A percentile compares a stretch with the other conserved stretches of the same genome.
These are phyloP conservation scores for Bombus fervidus DNA, from an alignment of 1,140 invertebrate genomes.

Conservation along the genomic window DNA sequence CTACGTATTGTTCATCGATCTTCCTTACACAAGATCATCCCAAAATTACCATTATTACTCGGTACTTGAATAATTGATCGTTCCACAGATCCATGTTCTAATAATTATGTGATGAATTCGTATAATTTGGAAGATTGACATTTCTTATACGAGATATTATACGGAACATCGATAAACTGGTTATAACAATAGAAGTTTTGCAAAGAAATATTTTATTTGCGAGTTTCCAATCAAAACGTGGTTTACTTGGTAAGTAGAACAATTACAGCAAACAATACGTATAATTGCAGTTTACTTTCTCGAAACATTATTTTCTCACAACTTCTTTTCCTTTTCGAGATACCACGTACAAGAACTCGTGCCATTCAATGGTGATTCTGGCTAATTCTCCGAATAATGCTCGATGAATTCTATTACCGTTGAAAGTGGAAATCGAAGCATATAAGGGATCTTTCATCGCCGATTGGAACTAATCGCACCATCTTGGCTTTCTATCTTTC, in stretches of 20 bases:
- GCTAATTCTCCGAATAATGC: conserved; percentile 52
- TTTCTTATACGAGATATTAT: too few species aligned
- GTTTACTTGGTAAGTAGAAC: background rate
- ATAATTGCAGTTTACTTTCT: background rate
- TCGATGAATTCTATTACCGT: conserved; percentile 19
- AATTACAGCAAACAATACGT: background rate
- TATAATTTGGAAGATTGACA: too few species aligned
- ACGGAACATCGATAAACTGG: too few species aligned
- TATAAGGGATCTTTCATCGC: background rate
- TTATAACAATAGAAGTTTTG: too few species aligned
- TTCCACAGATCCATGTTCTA: too few species aligned
- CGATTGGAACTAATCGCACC: background rate
- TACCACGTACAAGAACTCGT: background rate
- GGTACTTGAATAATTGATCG: too few species aligned
- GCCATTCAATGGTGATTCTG: conserved; percentile 63
- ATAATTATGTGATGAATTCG: too few species aligned
- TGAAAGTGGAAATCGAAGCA: background rate
- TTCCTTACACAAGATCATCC: too few species aligned
- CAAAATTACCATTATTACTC: too few species aligned
- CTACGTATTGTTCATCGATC: too few species aligned
- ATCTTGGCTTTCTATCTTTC: background rate
- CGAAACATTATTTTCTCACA: background rate
- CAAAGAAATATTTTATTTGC: too few species aligned
- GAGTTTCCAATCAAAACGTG: too few species aligned
- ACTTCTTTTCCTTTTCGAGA: background rate